Percentiles rank a stretch among this genome's conserved stretches.
phyloP scores from a whole-genome alignment of 1,140 invertebrate species.

The Ostrea edulis region DNA sequence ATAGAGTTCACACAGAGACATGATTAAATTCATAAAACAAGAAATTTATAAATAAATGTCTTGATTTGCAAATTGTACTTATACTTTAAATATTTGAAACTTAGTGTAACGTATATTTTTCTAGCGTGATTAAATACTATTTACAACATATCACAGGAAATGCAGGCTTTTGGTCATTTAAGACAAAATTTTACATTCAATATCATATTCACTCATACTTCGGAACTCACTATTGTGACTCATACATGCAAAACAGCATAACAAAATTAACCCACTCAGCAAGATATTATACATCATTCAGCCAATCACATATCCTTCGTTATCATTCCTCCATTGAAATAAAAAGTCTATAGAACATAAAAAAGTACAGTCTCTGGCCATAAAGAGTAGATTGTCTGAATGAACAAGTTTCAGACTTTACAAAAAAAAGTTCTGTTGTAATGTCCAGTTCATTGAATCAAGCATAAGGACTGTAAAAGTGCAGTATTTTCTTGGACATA shows the following conservation, averaged over 20 bases:
- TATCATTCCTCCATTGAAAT: not conserved
- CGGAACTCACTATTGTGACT: not conserved
- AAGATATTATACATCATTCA: not conserved
- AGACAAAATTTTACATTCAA: not conserved
- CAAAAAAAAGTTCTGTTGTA: too few relatives aligned
- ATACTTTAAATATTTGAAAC: not conserved
- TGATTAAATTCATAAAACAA: not conserved
- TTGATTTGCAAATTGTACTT: not conserved
- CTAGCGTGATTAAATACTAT: not conserved
- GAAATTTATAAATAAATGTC: not conserved
- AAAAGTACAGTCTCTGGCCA: not conserved
- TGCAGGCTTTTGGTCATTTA: conserved; percentile 16
- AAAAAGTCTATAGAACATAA: not conserved
- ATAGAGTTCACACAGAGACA: not conserved
- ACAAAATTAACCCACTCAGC: not conserved
- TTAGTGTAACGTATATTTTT: not conserved
- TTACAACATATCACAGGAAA: conserved; percentile 29
- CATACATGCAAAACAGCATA: not conserved
- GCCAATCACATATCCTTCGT: not conserved
- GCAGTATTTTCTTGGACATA: too few relatives aligned
- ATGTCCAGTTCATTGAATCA: too few relatives aligned
- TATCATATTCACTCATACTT: not conserved
- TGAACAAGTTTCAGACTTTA: not conserved
- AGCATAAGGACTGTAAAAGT: too few relatives aligned
- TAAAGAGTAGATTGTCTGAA: not conserved